Conservation (phyloP, 2,797 vertebrate genomes). For the Numenius phaeopus region DNA sequence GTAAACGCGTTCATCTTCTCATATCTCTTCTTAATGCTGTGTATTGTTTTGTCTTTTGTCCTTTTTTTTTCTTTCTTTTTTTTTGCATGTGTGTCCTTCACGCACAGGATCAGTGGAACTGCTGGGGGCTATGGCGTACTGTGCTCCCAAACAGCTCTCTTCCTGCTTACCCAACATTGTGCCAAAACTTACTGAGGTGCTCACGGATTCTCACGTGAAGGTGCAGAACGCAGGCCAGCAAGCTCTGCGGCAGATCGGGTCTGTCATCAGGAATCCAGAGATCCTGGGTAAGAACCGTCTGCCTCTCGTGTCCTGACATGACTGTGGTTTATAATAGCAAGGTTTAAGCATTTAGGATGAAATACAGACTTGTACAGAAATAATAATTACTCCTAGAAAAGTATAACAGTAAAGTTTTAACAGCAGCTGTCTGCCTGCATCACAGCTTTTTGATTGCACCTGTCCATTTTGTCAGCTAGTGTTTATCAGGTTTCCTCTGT, state of each 20-base stretch:
- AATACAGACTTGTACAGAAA: neutral
- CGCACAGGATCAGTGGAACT: slow-evolving; percentile 93
- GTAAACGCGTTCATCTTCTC: neutral
- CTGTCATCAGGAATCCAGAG: slow-evolving; percentile 98
- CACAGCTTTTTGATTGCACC: neutral
- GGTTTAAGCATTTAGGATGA: neutral
- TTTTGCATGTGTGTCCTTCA: neutral
- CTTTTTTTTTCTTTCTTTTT: neutral
- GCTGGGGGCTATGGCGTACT: slow-evolving; percentile 97
- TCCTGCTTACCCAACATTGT: slow-evolving; percentile 98
- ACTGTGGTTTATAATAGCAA: neutral
- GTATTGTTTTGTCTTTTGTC: neutral
- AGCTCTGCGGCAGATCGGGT: slow-evolving; percentile 95
- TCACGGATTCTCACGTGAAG: slow-evolving; percentile 98
- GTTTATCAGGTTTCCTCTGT: neutral
- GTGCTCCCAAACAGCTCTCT: slow-evolving; percentile 96
- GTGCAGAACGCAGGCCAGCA: slow-evolving; percentile 99
- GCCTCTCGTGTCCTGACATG: neutral
- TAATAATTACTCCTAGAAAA: neutral
- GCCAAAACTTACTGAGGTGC: slow-evolving; percentile 96
- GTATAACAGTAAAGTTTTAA: neutral
- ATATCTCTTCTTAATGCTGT: neutral
- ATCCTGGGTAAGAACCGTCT: slow-evolving; percentile 87
- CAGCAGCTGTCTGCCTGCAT: neutral
- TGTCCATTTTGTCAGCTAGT: neutral